These are phyloP conservation scores for Melanophora roralis DNA, from an alignment of 2,888 invertebrate species.

Conservation along the genomic window DNA sequence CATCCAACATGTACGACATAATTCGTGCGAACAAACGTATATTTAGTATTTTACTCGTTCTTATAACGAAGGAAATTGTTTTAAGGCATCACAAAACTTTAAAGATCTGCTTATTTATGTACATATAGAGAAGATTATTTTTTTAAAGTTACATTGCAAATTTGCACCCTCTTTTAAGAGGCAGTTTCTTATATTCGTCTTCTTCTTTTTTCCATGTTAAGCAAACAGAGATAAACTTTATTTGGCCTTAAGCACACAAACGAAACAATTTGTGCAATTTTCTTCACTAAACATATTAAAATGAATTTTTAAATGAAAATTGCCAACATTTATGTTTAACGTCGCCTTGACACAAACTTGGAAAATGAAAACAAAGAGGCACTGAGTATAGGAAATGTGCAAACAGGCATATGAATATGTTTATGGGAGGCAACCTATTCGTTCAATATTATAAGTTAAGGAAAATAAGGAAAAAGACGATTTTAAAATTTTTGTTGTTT, in stretches of 20 bases:
- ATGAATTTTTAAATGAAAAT: conserved; percentile 36
- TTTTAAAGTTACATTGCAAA: conserved; percentile 5
- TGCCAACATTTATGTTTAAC: conserved; percentile 25
- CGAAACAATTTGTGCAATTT: conserved; percentile 38
- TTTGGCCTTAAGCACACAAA: neutral
- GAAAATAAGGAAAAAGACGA: neutral
- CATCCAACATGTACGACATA: conserved; percentile 85
- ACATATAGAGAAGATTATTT: neutral
- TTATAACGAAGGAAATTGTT: conserved; percentile 27
- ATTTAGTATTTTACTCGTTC: no score
- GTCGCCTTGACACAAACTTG: neutral
- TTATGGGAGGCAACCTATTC: neutral
- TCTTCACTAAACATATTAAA: conserved; percentile 29
- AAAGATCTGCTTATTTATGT: neutral
- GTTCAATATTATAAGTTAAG: neutral
- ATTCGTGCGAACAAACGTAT: conserved; percentile 90
- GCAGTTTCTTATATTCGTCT: neutral
- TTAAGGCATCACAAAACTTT: neutral
- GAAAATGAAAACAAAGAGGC: neutral
- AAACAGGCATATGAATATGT: neutral
- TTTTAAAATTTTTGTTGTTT: conserved; percentile 23
- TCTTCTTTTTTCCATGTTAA: no score
- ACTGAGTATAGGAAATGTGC: neutral
- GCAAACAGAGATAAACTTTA: no score
- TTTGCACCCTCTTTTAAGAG: neutral